phyloP scores from a whole-genome alignment of 1,140 invertebrate species.

The Leptinotarsa lineolata region DNA sequence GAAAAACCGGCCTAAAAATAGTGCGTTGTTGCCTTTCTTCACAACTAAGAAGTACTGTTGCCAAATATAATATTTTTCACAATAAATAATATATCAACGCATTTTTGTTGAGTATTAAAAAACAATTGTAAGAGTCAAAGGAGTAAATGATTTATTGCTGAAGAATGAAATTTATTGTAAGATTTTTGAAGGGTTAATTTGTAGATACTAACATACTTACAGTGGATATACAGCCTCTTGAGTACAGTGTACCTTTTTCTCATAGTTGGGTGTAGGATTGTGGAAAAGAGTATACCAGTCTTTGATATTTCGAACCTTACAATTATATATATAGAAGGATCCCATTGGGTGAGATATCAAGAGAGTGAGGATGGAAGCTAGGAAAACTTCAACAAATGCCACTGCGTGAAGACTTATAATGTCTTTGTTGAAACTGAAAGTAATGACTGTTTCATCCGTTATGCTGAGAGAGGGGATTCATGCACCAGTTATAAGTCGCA shows the following conservation, averaged over 20 bases:
- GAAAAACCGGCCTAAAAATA: too few relatives aligned
- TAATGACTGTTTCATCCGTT: not conserved
- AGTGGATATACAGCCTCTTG: conserved; percentile 97
- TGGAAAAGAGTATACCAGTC: conserved; percentile 97
- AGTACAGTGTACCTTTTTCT: conserved; percentile 86
- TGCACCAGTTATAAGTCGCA: too few relatives aligned
- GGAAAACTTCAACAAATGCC: conserved; percentile 78
- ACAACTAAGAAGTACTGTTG: too few relatives aligned
- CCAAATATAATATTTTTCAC: too few relatives aligned
- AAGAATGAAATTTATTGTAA: too few relatives aligned
- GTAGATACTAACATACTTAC: conserved; percentile 64
- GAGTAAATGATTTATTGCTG: too few relatives aligned
- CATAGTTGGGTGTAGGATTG: conserved; percentile 92
- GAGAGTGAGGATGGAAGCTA: conserved; percentile 75
- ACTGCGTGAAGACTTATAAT: conserved; percentile 74
- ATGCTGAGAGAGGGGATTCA: too few relatives aligned
- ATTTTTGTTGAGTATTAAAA: too few relatives aligned
- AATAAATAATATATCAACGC: too few relatives aligned
- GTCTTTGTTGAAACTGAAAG: conserved; percentile 70
- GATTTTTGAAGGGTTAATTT: too few relatives aligned
- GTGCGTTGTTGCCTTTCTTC: too few relatives aligned
- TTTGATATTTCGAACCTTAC: conserved; percentile 74
- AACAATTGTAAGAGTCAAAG: too few relatives aligned
- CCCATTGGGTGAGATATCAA: conserved; percentile 79
- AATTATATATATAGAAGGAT: conserved; percentile 73